Conservation (phyloP, 2,113 vertebrate genomes). For the Leucoraja erinaceus region DNA sequence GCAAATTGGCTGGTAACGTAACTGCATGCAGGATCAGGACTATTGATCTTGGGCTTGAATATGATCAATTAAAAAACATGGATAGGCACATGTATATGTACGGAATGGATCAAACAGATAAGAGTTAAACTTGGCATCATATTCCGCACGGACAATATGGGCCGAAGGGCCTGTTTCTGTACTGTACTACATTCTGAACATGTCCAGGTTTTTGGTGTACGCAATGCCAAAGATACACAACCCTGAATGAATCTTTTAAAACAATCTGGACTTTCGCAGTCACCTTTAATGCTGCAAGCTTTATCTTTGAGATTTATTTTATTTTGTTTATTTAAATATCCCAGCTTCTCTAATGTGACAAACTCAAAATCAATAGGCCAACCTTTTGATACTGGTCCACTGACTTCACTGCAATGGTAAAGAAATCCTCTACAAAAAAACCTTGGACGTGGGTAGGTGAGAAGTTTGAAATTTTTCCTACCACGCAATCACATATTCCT, state of each 20-base stretch:
- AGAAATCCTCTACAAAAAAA: not conserved
- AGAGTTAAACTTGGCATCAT: no score
- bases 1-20: not conserved
- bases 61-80: no score
- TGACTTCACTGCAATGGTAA: not conserved
- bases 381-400: not conserved
- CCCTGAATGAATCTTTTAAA: no score
- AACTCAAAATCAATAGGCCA: not conserved
- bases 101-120: no score
- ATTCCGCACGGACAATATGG: no score
- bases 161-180: no score
- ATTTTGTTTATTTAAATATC: not conserved
- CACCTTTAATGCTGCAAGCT: not conserved
- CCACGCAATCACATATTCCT: not conserved
- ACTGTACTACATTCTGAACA: no score
- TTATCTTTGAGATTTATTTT: not conserved
- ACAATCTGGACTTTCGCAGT: not conserved
- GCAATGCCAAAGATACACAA: no score
- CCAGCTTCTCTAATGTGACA: not conserved
- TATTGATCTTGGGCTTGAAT: no score
- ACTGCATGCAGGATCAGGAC: no score
- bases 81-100: no score
- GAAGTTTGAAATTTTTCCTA: not conserved
- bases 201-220: no score
- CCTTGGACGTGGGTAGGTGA: not conserved